Percentiles rank a stretch among this genome's conserved stretches.
Conservation (phyloP, 2,113 vertebrate genomes). For the Ailuropoda melanoleuca region DNA sequence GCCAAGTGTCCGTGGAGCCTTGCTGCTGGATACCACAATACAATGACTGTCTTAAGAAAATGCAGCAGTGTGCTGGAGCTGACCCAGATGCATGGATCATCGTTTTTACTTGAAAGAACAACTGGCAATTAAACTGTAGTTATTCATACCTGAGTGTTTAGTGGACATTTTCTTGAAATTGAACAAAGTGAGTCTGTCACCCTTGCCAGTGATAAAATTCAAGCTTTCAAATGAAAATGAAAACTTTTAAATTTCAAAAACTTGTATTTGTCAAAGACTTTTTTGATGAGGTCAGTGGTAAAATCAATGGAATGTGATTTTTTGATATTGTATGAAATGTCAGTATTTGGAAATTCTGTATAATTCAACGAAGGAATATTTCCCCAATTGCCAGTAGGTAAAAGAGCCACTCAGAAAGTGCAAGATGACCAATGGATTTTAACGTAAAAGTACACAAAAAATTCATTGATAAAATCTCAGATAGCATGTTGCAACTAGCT, state of each 20-base stretch:
- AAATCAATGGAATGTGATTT: constrained; percentile 13
- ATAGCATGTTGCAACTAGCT: background rate
- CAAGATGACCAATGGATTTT: background rate
- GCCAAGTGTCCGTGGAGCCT: background rate
- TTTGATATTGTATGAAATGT: background rate
- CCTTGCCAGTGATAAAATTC: background rate
- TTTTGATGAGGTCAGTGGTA: background rate
- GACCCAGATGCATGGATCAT: background rate
- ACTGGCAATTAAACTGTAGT: background rate
- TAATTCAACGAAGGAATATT: constrained; percentile 10
- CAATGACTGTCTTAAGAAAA: background rate
- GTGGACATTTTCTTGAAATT: background rate
- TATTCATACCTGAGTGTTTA: background rate
- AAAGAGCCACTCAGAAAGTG: background rate
- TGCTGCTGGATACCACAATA: accelerated
- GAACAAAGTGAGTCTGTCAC: background rate
- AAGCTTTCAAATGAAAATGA: constrained; percentile 24
- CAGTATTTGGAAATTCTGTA: constrained; percentile 40
- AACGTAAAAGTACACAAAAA: background rate
- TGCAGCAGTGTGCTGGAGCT: background rate
- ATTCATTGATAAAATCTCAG: background rate
- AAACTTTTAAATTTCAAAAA: constrained; percentile 31
- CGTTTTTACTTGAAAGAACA: background rate
- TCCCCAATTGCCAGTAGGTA: background rate
- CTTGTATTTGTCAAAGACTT: background rate